A percentile compares a stretch with the other conserved stretches of the same genome.
Evolutionary conservation across 2,888 invertebrate species (phyloP).

Genomic region (Pherbina coryleti): DNA sequence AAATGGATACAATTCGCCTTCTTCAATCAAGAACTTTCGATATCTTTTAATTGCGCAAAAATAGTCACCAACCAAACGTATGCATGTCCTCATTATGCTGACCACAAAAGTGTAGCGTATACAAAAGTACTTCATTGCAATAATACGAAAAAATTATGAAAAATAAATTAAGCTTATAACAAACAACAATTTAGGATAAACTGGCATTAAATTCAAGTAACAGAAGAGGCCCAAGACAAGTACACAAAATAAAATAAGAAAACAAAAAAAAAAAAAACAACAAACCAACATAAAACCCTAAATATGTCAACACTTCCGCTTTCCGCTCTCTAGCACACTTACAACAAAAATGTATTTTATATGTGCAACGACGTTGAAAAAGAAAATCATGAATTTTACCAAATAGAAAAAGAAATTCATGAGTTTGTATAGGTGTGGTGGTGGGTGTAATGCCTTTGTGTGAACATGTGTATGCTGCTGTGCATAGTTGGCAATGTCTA

Average conservation of each 20-base stretch:
- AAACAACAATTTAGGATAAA: conserved; percentile 6
- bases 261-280: not conserved
- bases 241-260: not conserved
- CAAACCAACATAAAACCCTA: not conserved
- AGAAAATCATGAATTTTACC: not conserved
- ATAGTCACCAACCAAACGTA: too few relatives aligned
- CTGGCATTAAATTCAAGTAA: not conserved
- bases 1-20: too few relatives aligned
- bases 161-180: conserved; percentile 21
- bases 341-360: not conserved
- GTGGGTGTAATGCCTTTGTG: too few relatives aligned
- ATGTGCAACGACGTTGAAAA: not conserved
- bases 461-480: too few relatives aligned
- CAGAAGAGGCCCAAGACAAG: not conserved
- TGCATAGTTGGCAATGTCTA: too few relatives aligned
- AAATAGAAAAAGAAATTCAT: too few relatives aligned
- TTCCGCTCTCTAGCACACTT: not conserved
- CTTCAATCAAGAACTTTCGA: too few relatives aligned
- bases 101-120: too few relatives aligned
- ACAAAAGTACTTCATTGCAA: too few relatives aligned
- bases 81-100: too few relatives aligned
- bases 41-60: too few relatives aligned
- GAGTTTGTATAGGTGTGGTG: too few relatives aligned
- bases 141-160: conserved; percentile 6
- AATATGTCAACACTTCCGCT: conserved; percentile 1